Base-by-base conservation (phyloP, 92 coral and sea anemone genomes). In the Metridium senile region DNA sequence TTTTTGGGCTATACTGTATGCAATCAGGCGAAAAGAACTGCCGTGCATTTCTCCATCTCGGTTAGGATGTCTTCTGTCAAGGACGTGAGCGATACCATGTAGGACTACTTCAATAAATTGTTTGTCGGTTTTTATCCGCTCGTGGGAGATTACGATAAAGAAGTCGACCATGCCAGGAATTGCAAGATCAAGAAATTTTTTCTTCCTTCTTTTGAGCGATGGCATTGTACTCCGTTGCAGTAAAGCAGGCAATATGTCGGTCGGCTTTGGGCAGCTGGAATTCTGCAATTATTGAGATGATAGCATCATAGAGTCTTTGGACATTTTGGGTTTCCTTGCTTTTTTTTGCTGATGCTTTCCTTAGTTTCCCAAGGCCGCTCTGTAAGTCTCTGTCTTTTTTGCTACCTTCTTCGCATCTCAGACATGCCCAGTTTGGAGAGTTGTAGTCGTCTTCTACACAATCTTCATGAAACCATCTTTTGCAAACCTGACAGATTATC, bases 401-500 rank as follows among this genome's bases (percentile, higher is more conserved):
- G 16, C 4, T 22, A 8, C 23, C 23, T 54, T 54, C 4, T 9
- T 54, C 16, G 23, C 46, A 28, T 3, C 11, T 66, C 19, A 1
- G 1, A 26, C 77, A 72, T 27, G 25, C 26, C 77, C 77, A 72
- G 20, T 31, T 34, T 28, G 77, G 3, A 26, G 10, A 28, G 29
- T 8, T 19, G 33, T 28, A 57, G 39, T 72, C 77, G 1, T 62
- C 77, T 18, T 58, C 19, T 30, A 49, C 77, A 34, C 77, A 72
- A 3, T 34, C 27, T 58, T 23, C 13, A 26, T 87, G 92, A 30
- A 56, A 87, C 91, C 91, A 87, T 8, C 27, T 49, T n/a, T 76
- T 34, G 81, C 88, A 82, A 16, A 59, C 49, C 17, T 35, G 35
- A 68, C 92, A 87, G 10, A 46, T 61, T 22, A 61, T 79, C 88